Percentiles rank a stretch among this genome's conserved stretches.
These are phyloP conservation scores for Spea bombifrons DNA, from an alignment of 2,113 vertebrate species.

Conservation along the genomic window DNA sequence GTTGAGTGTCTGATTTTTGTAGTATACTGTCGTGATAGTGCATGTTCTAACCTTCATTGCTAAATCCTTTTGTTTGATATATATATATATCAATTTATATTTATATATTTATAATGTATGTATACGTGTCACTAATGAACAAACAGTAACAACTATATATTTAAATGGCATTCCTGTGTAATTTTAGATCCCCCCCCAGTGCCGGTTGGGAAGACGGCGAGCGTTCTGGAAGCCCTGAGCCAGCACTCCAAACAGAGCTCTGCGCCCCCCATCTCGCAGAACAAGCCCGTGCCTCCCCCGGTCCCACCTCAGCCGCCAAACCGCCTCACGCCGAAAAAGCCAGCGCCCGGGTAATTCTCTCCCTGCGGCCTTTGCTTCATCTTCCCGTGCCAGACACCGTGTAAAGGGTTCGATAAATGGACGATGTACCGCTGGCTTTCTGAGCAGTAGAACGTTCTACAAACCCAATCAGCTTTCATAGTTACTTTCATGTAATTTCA, in stretches of 20 bases:
- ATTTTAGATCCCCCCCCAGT: slow-evolving; percentile 68
- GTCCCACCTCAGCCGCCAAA: slow-evolving; percentile 70
- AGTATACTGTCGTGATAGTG: too few species aligned
- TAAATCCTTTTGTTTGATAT: too few species aligned
- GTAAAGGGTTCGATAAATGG: too few species aligned
- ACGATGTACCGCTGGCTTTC: too few species aligned
- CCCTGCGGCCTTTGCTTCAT: background rate
- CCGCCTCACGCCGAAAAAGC: slow-evolving; percentile 76
- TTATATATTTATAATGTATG: background rate
- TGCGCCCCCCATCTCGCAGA: slow-evolving; percentile 55
- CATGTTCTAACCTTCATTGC: too few species aligned
- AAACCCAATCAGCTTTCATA: too few species aligned
- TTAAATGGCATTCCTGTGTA: background rate
- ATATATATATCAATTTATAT: too few species aligned
- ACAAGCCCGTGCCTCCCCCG: slow-evolving; percentile 64
- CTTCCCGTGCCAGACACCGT: background rate
- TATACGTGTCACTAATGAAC: background rate
- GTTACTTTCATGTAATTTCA: too few species aligned
- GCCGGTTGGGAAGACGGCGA: slow-evolving; percentile 74
- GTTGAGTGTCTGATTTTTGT: too few species aligned
- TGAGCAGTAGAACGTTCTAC: too few species aligned
- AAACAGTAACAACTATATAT: background rate
- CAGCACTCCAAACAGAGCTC: slow-evolving; percentile 74
- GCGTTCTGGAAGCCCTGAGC: slow-evolving; percentile 78
- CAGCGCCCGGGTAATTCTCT: slow-evolving; percentile 69